Evolutionary conservation across 1,140 invertebrate species (phyloP).

Genomic region (Nixonia krombeini): DNA sequence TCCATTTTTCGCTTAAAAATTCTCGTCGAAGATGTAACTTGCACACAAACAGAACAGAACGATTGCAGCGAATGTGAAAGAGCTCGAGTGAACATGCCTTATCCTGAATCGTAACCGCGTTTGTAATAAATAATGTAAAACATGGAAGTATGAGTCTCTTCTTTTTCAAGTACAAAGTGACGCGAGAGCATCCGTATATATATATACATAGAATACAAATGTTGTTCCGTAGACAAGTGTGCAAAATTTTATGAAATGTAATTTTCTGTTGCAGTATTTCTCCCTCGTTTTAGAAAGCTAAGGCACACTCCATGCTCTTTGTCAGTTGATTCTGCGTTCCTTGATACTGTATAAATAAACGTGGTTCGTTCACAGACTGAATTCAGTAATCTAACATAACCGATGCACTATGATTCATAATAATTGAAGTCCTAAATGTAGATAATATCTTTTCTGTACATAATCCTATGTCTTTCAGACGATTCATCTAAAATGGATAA

Average conservation of each 20-base stretch:
- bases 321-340: slow-evolving; percentile 54
- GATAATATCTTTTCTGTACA: slow-evolving; percentile 71
- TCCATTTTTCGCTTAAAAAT: slow-evolving; percentile 42
- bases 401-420: slow-evolving; percentile 55
- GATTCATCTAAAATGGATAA: slow-evolving; percentile 62
- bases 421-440: slow-evolving; percentile 63
- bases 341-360: slow-evolving; percentile 64
- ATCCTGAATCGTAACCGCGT: slow-evolving; percentile 31
- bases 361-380: slow-evolving; percentile 34
- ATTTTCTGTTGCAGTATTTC: slow-evolving; percentile 9
- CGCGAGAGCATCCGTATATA: slow-evolving; percentile 18
- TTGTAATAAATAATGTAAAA: slow-evolving; percentile 63
- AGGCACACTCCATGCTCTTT: slow-evolving; percentile 67
- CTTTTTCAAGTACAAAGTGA: slow-evolving; percentile 50
- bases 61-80: slow-evolving; percentile 54
- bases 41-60: slow-evolving; percentile 53
- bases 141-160: slow-evolving; percentile 32
- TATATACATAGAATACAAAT: slow-evolving; percentile 41
- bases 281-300: slow-evolving; percentile 48
- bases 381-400: slow-evolving; percentile 43
- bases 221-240: slow-evolving; percentile 45
- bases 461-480: slow-evolving; percentile 68
- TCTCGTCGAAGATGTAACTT: slow-evolving; percentile 50
- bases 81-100: slow-evolving; percentile 53
- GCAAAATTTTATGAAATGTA: slow-evolving; percentile 50